Percentiles rank a stretch among this genome's conserved stretches.
Conservation (phyloP, 2,797 vertebrate genomes). For the Tragopan temminckii region DNA sequence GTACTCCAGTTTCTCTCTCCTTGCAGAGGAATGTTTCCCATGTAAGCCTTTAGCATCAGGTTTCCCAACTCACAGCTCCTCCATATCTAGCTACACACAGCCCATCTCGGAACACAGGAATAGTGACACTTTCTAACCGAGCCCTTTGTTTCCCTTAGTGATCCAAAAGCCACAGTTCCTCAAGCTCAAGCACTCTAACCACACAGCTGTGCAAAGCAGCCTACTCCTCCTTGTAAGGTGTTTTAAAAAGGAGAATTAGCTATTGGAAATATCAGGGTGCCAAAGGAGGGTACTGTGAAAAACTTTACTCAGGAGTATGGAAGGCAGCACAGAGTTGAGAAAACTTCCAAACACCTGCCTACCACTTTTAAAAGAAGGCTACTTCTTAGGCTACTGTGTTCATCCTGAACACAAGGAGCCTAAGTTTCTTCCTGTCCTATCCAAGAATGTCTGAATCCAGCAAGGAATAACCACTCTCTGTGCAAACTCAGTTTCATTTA, state of each 20-base stretch:
- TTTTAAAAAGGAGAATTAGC: not conserved
- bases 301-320: not conserved
- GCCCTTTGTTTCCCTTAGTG: not conserved
- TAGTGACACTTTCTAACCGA: not conserved
- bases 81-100: not conserved
- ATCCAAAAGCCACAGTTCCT: not conserved
- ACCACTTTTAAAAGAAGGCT: not conserved
- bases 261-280: not conserved
- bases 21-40: constrained; percentile 4
- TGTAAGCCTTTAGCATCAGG: not conserved
- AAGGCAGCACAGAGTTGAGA: not conserved
- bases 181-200: not conserved
- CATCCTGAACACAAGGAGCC: not conserved
- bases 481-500: not conserved
- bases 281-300: not conserved
- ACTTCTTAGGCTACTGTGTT: not conserved
- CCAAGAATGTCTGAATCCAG: not conserved
- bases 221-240: not conserved
- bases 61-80: not conserved
- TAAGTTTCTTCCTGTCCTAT: not conserved
- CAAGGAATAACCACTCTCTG: not conserved
- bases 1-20: not conserved
- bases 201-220: not conserved
- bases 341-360: not conserved
- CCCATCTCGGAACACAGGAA: not conserved